Conservation (phyloP, 2,797 vertebrate species). For the Cyprinella venusta region DNA sequence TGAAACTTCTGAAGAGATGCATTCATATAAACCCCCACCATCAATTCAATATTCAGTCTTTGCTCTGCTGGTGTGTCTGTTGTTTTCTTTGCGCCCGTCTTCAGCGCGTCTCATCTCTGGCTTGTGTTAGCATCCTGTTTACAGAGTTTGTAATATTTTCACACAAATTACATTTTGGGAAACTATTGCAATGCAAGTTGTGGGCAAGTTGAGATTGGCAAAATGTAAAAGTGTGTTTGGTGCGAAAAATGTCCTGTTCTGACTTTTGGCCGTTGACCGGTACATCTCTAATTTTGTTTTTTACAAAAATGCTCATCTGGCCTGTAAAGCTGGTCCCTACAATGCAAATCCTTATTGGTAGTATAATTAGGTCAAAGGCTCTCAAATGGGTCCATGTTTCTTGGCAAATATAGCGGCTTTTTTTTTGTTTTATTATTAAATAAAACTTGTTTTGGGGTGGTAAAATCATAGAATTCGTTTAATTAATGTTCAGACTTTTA, state of each 20-base stretch:
- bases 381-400: not conserved
- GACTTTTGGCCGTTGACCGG: not conserved
- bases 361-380: not conserved
- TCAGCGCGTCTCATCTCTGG: too few relatives aligned
- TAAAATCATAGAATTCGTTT: slow-evolving; percentile 1
- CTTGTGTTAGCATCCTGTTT: too few relatives aligned
- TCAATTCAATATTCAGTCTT: not conserved
- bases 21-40: too few relatives aligned
- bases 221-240: not conserved
- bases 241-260: too few relatives aligned
- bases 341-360: not conserved
- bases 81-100: too few relatives aligned
- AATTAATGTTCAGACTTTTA: not conserved
- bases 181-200: not conserved
- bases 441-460: not conserved
- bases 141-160: not conserved
- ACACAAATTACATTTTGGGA: too few relatives aligned
- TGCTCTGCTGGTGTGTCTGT: not conserved
- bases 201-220: not conserved
- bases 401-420: not conserved
- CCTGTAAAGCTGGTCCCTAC: not conserved
- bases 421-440: too few relatives aligned
- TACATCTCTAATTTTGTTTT: not conserved
- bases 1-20: too few relatives aligned
- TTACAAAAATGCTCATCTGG: not conserved